Conservation (phyloP, 2,797 vertebrate species). For the Cyclopterus lumpus region DNA sequence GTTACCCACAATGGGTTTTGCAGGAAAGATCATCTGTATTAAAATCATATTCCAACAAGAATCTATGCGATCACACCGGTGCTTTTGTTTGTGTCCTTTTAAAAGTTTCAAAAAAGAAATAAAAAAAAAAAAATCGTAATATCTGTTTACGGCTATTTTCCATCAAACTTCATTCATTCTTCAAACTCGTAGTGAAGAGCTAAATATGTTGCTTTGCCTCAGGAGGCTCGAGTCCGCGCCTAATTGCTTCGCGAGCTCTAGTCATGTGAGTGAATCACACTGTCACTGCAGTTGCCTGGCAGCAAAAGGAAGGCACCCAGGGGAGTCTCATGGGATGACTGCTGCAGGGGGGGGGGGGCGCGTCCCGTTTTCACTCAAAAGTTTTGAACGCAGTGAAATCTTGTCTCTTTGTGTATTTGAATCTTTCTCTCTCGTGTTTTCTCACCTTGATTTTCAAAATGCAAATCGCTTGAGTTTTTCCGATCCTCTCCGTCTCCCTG, state of each 20-base stretch:
- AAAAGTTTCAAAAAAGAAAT: constrained; percentile 1
- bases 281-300: constrained; percentile 70
- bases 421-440: background rate
- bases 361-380: constrained; percentile 26
- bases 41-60: background rate
- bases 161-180: constrained; percentile 24
- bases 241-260: constrained; percentile 70
- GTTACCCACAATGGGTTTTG: background rate
- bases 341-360: constrained; percentile 26
- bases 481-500: background rate
- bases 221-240: constrained; percentile 55
- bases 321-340: constrained; percentile 47
- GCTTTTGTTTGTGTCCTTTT: background rate
- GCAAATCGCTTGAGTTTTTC: background rate
- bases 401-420: background rate
- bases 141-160: constrained; percentile 7
- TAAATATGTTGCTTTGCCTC: constrained; percentile 62
- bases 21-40: background rate
- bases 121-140: no score
- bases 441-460: background rate
- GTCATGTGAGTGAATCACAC: constrained; percentile 56
- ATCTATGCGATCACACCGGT: background rate
- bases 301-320: constrained; percentile 51
- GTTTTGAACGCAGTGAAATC: constrained; percentile 22
- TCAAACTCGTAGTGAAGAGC: constrained; percentile 29